Base-by-base conservation (phyloP, 2,888 invertebrate genomes). In the Synergus umbraculus region DNA sequence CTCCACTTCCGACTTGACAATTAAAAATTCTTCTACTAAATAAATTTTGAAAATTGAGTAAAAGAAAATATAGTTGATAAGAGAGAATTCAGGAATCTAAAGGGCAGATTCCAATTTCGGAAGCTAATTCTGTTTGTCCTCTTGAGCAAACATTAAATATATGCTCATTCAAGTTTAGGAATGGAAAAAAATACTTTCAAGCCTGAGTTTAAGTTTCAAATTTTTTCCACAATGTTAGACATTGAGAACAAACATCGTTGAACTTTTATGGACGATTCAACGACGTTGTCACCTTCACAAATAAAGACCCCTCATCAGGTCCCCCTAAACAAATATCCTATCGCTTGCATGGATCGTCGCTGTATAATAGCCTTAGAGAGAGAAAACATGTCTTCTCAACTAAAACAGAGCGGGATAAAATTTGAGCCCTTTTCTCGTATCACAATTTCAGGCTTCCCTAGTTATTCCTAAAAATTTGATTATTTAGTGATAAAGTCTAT, bases 311-410 rank as follows among this genome's bases (percentile, higher is more conserved):
- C 29, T 69, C 15, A 69, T 49, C 46, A 15, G 12, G 46, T 49
- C 15, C 69, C 13, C 37, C 29, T n/a, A 54, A 73, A 73, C 49
- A 73, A 44, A 9, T 73, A 46, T 67, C 46, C 29, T 73, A 73
- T 73, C 73, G 29, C 46, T 73, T 54, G 29, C 54, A 73, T 54
- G 73, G 10, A 73, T 73, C 73, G 73, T 37, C 7, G 4, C 49
- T 37, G 15, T 54, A 54, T 54, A 73, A 44, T 44, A 43, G 41
- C 43, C 60, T 60, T 4, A 63, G 7, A 60, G 60, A 63, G 5
- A 29, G 63, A 5, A 63, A 29, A 63, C 18, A 29, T 63, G 12
- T 10, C 13, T 29, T 29, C 2, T 0, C 4, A 63, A 29, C 22
- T 29, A 13, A 29, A 63, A 29, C 22, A 7, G 63, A 63, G 63